phyloP scores from a whole-genome alignment of 2,888 invertebrate species.

The Chrysolina oricalcia region DNA sequence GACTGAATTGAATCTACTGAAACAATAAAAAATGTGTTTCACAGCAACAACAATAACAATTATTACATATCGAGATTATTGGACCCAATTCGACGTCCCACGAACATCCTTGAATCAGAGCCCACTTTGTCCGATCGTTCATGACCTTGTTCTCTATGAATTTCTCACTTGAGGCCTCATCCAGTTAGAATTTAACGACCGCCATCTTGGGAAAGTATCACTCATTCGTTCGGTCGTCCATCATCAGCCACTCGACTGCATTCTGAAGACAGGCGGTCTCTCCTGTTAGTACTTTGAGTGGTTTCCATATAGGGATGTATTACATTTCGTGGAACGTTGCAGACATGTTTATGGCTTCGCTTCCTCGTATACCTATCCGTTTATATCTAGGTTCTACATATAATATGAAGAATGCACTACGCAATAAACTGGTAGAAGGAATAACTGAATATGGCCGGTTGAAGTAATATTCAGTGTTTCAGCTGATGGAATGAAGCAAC shows the following conservation, averaged over 20 bases:
- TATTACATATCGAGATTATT: background rate
- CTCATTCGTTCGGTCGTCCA: background rate
- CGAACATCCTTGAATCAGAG: conserved; percentile 1
- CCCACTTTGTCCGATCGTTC: conserved; percentile 7
- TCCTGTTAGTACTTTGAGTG: conserved; percentile 20
- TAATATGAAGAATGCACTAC: background rate
- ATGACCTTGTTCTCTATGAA: conserved; percentile 9
- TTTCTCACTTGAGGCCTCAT: conserved; percentile 1
- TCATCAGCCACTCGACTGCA: conserved; percentile 10
- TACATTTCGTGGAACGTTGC: conserved; percentile 10
- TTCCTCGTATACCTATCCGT: conserved; percentile 12
- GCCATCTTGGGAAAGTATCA: conserved; percentile 23
- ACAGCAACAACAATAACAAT: background rate
- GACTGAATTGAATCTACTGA: background rate
- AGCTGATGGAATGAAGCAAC: background rate
- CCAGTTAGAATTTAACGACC: conserved; percentile 14
- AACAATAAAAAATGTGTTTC: background rate
- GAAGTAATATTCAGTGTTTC: background rate
- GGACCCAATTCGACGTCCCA: conserved; percentile 7
- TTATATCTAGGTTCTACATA: conserved; percentile 1
- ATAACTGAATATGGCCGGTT: background rate
- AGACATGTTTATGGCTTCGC: conserved; percentile 12
- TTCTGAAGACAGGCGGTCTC: conserved; percentile 22
- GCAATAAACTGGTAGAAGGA: background rate
- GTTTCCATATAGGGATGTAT: conserved; percentile 20